Conservation (phyloP, 2,888 invertebrate genomes). For the Diplazon laetatorius region DNA sequence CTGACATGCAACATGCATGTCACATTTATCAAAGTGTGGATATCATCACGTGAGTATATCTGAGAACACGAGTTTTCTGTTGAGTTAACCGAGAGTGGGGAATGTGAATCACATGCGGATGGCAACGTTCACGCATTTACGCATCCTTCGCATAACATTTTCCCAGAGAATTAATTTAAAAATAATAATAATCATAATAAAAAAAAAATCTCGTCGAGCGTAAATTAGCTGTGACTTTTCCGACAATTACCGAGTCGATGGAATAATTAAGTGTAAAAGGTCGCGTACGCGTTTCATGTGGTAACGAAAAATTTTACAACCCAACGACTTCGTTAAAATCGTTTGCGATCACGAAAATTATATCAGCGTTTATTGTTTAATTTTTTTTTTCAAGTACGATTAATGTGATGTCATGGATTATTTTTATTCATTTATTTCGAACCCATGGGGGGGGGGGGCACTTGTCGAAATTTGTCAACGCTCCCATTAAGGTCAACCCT, state of each 20-base stretch:
- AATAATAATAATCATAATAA: too few relatives aligned
- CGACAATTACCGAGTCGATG: constrained; percentile 38
- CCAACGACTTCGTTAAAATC: constrained; percentile 26
- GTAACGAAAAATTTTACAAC: constrained; percentile 45
- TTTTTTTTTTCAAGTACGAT: too few relatives aligned
- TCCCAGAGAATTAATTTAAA: constrained; percentile 71
- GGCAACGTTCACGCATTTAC: constrained; percentile 53
- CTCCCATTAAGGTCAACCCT: too few relatives aligned
- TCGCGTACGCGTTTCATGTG: constrained; percentile 42
- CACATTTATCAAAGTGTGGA: constrained; percentile 48
- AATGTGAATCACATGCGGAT: constrained; percentile 22
- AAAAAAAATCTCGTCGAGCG: constrained; percentile 54
- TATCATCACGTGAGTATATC: constrained; percentile 56
- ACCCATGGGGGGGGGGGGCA: too few relatives aligned
- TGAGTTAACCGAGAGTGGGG: constrained; percentile 30
- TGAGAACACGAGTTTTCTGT: constrained; percentile 54
- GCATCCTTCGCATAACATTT: constrained; percentile 61
- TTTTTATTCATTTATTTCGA: too few relatives aligned
- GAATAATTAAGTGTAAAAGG: constrained; percentile 62
- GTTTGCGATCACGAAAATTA: not conserved
- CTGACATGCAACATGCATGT: constrained; percentile 22
- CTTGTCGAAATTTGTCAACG: too few relatives aligned
- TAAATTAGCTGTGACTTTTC: constrained; percentile 58
- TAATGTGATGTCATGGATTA: not conserved
- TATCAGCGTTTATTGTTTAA: not conserved